phyloP scores from a whole-genome alignment of 2,888 invertebrate species.

The Epsilonema sp. region DNA sequence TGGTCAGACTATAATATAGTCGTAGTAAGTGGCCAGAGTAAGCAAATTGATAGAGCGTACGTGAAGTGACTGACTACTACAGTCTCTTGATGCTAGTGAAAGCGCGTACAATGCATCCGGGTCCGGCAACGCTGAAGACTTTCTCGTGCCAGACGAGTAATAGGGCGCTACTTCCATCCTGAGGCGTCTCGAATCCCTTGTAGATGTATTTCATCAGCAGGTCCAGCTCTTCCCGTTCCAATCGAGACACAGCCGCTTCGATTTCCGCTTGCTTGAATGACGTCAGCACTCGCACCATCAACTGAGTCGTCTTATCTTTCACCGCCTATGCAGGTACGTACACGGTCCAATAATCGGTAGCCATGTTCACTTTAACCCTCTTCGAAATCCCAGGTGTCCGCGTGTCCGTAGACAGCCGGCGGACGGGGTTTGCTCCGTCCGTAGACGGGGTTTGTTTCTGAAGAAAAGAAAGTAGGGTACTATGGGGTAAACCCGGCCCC shows the following conservation, averaged over 20 bases:
- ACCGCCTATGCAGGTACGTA: too few relatives aligned
- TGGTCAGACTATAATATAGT: not conserved
- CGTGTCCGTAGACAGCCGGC: too few relatives aligned
- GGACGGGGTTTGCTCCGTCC: too few relatives aligned
- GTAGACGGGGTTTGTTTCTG: too few relatives aligned
- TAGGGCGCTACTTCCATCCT: conserved; percentile 79
- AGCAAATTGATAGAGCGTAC: not conserved
- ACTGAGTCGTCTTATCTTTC: conserved; percentile 56
- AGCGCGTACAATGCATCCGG: conserved; percentile 11
- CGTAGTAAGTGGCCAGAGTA: not conserved
- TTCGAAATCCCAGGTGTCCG: too few relatives aligned
- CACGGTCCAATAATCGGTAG: too few relatives aligned
- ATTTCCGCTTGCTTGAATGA: conserved; percentile 82
- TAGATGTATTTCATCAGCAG: conserved; percentile 94
- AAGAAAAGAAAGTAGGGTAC: too few relatives aligned
- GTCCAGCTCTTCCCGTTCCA: conserved; percentile 61
- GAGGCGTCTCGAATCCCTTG: conserved; percentile 65
- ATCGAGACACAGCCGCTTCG: conserved; percentile 59
- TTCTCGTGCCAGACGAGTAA: conserved; percentile 90
- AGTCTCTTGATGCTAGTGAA: conserved; percentile 9
- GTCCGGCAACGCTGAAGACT: conserved; percentile 33
- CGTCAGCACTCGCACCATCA: conserved; percentile 67
- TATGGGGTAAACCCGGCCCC: too few relatives aligned
- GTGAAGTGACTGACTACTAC: not conserved
- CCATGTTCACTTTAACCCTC: too few relatives aligned